Percentiles rank a stretch among this genome's conserved stretches.
Conservation (phyloP, 2,888 invertebrate species). For the Nemoura dubitans region DNA sequence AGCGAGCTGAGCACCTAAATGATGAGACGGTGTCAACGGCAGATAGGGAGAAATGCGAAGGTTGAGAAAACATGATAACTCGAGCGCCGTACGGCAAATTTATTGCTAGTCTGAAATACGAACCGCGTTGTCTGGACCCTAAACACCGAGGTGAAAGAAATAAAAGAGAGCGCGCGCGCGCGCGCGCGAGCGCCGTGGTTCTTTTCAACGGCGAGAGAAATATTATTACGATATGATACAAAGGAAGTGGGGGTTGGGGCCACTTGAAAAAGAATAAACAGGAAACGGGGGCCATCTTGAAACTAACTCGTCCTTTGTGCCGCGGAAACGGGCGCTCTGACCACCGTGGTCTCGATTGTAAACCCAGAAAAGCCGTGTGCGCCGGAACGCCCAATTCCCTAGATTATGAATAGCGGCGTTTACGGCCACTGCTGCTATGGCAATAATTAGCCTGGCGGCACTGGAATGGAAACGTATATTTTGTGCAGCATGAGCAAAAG, state of each 20-base stretch:
- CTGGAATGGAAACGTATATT: neutral
- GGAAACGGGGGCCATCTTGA: neutral
- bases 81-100: neutral
- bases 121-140: neutral
- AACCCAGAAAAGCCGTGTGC: too few species aligned
- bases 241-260: neutral
- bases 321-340: neutral
- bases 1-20: neutral
- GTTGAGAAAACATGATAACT: constrained; percentile 13
- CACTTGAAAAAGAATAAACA: constrained; percentile 4
- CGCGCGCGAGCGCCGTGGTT: too few species aligned
- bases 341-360: neutral
- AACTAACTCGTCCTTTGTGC: neutral
- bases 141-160: neutral
- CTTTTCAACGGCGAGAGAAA: neutral
- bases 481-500: neutral
- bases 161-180: too few species aligned
- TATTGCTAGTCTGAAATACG: constrained; percentile 20
- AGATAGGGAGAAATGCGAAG: neutral
- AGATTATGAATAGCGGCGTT: too few species aligned
- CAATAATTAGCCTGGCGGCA: neutral
- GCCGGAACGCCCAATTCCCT: too few species aligned
- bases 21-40: constrained; percentile 27
- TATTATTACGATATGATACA: constrained; percentile 9
- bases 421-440: too few species aligned